Base-by-base conservation (phyloP, 2,113 vertebrate species). In the Gallinago paraguaiae region DNA sequence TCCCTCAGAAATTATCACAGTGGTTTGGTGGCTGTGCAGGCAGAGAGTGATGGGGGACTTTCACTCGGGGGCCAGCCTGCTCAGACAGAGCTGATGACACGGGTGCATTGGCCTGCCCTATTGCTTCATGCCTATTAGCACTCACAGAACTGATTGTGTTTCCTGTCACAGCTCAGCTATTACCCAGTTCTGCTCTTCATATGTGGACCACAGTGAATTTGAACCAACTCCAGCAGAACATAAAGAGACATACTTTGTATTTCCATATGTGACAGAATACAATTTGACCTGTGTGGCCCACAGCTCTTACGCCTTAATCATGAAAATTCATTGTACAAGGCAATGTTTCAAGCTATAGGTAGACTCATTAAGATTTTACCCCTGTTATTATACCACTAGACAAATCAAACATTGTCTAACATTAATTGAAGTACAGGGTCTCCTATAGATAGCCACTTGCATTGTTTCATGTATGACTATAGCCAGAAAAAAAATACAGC, bases 201-300 rank as follows among this genome's bases (percentile, higher is more conserved):
- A 87, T 89, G 82, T 59, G 72, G 87, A 91, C 75, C 72, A 86
- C 88, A 83, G 61, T 35, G 53, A 90, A 85, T 75, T 91, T 93
- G 92, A 95, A 93, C 76, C 77, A 87, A 86, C 65, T 94, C 56
- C 85, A 88, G 67, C 25, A 85, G 94, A 87, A 69, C 53, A n/a
- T 39, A 43, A 69, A 89, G 56, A 93, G 43, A 74, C 33, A 82
- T 82, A 39, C 37, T 93, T 72, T 80, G 57, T 48, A 50, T 92
- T 92, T 57, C 67, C 85, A 90, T 43, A 65, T 88, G 87, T 24
- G 74, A 46, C 1, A 2, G 84, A 31, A 50, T 79, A 59, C 3
- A 1, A 43, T 77, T 76, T 91, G 77, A 80, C 65, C 82, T 76
- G 41, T 74, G 48, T 67, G 82, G 59, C 72, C 31, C 33, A 35